Evolutionary conservation across 2,113 vertebrate species (phyloP).

Genomic region (Nothobranchius furzeri): DNA sequence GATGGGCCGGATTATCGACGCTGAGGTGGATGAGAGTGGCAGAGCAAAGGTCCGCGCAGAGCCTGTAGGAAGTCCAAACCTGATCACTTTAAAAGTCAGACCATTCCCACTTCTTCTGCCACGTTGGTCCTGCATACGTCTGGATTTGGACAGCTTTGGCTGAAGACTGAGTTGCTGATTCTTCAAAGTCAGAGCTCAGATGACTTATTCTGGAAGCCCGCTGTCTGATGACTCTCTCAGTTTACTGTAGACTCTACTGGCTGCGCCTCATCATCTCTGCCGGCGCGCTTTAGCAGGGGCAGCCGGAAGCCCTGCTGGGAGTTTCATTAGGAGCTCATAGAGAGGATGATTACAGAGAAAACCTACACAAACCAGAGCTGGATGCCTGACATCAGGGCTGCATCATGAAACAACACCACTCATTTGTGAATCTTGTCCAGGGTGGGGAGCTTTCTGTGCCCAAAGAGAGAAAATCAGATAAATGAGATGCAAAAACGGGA

Average conservation of each 20-base stretch:
- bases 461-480: not conserved
- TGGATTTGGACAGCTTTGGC: constrained; percentile 16
- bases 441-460: constrained; percentile 12
- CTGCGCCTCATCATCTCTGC: constrained; percentile 31
- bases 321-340: constrained; percentile 59
- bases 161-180: constrained; percentile 28
- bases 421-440: constrained; percentile 20
- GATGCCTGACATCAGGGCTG: constrained; percentile 22
- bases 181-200: constrained; percentile 22
- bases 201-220: constrained; percentile 22
- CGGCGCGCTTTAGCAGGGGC: constrained; percentile 37
- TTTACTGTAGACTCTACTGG: constrained; percentile 18
- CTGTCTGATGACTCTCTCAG: constrained; percentile 28
- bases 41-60: not conserved
- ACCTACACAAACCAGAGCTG: constrained; percentile 40
- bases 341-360: constrained; percentile 52
- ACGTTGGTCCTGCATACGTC: constrained; percentile 14
- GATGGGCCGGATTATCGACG: not conserved
- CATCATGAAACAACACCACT: constrained; percentile 14
- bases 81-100: constrained; percentile 5
- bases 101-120: constrained; percentile 2
- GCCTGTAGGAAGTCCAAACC: not conserved
- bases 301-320: constrained; percentile 45
- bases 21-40: not conserved
- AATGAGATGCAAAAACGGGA: constrained; percentile 5